Conservation (phyloP, 2,888 invertebrate genomes). For the Acronicta aceris region DNA sequence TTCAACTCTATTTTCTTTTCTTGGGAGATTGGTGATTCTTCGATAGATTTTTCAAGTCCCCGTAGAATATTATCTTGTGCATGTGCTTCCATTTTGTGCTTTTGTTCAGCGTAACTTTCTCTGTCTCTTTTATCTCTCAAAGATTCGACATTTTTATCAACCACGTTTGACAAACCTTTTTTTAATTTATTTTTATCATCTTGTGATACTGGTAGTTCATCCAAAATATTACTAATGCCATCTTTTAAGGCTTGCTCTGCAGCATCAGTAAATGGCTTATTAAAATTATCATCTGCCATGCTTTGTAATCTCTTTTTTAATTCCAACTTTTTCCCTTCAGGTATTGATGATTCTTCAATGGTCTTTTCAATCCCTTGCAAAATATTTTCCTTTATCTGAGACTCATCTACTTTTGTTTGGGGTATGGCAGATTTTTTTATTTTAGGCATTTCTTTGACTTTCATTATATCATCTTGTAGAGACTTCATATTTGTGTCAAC, state of each 20-base stretch:
- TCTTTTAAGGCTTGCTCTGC: slow-evolving; percentile 5
- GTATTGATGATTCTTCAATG: not conserved
- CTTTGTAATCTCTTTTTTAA: slow-evolving; percentile 8
- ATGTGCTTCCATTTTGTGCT: not conserved
- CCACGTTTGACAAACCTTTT: slow-evolving; percentile 5
- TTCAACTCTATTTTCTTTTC: slow-evolving; percentile 3
- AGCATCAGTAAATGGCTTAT: slow-evolving; percentile 4
- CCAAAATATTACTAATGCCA: slow-evolving; percentile 5
- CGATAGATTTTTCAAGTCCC: not conserved
- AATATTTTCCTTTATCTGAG: not conserved
- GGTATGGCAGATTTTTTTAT: too few relatives aligned
- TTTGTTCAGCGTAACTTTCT: not conserved
- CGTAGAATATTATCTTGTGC: not conserved
- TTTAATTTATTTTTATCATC: slow-evolving; percentile 11
- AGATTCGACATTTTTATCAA: slow-evolving; percentile 7
- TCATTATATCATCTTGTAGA: not conserved
- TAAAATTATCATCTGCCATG: slow-evolving; percentile 5
- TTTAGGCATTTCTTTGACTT: not conserved
- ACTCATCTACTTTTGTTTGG: not conserved
- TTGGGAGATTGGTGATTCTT: slow-evolving; percentile 4
- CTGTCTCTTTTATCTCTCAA: not conserved
- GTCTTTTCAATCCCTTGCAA: slow-evolving; percentile 4
- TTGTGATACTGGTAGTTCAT: slow-evolving; percentile 5
- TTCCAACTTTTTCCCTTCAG: slow-evolving; percentile 3
- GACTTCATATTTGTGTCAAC: slow-evolving; percentile 1